Conservation (phyloP, 2,888 invertebrate species). For the Periphyllus acericola region DNA sequence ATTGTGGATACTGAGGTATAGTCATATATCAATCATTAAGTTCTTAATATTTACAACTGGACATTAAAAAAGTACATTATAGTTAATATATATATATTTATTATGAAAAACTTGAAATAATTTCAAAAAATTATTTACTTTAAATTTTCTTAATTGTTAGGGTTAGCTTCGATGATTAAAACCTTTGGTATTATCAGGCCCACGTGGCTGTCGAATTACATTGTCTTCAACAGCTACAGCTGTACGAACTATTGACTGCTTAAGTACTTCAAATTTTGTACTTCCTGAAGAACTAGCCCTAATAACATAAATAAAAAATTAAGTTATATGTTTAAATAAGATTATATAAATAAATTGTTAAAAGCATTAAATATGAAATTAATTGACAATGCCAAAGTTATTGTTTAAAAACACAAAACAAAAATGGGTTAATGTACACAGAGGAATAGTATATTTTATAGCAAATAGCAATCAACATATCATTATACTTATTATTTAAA, state of each 20-base stretch:
- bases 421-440: too few relatives aligned
- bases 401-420: too few relatives aligned
- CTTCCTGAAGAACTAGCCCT: conserved; percentile 58
- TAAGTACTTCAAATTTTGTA: conserved; percentile 50
- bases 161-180: conserved; percentile 69
- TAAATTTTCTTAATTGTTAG: conserved; percentile 40
- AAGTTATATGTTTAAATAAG: background rate
- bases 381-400: too few relatives aligned
- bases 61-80: conserved; percentile 47
- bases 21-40: background rate
- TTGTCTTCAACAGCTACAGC: conserved; percentile 69
- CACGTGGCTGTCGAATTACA: conserved; percentile 76
- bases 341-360: background rate
- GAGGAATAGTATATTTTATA: too few relatives aligned
- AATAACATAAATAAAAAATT: background rate
- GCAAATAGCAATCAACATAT: too few relatives aligned
- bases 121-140: conserved; percentile 26
- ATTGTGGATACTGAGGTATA: conserved; percentile 25
- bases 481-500: too few relatives aligned
- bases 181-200: conserved; percentile 82
- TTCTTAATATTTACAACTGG: conserved; percentile 53
- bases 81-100: conserved; percentile 31
- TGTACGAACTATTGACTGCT: conserved; percentile 41
- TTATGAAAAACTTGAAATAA: conserved; percentile 29
- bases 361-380: background rate